Evolutionary conservation across 2,113 vertebrate species (phyloP), one percentile per base, ranked within the genome.

Genomic region (Bufo gargarizans): DNA sequence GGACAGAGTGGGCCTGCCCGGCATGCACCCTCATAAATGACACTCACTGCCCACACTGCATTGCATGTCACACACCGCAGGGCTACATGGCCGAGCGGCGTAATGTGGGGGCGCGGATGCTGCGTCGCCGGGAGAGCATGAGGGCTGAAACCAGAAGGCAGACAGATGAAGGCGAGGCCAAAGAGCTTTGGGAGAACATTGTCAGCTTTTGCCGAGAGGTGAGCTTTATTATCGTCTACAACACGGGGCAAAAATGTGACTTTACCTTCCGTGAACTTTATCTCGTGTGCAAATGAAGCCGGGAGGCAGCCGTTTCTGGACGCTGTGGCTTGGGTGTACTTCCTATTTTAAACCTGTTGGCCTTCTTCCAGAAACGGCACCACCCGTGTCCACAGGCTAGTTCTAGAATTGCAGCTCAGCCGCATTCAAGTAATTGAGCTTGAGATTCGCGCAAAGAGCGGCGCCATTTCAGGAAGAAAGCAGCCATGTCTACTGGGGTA

Each of bases 161-260:
- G 87, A 98, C 97, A 0, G 98, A 99, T 0, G 98, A 99, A 90
- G 98, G 98, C 0, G 98, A 99, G 90, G 98, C 98, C 94, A 99
- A 98, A 90, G 98, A 97, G 19, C 96, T 99, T 10, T 97, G 95
- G 98, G 98, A 99, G 88, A 98, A 98, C 91, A 99, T 99, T 0
- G 97, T 99, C 91, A 96, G 94, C 91, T 99, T 99, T 93, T 99
- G 98, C 93, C 94, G 94, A 91, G 97, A 99, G 97, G 98, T 99
- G 93, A 94, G 97, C 47, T 20, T 33, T 20, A 20, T 19, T 74
- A 49, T 74, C 56, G 9, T 14, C 43, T 76, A 45, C 69, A 45
- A 72, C 33, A 33, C 33, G 33, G 33, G 33, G 33, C 33, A 33
- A 33, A 33, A 33, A 33, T 33, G 33, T 33, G 33, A 33, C 33